These are phyloP conservation scores for Phortica variegata DNA, from an alignment of 1,140 invertebrate species.

Conservation along the genomic window DNA sequence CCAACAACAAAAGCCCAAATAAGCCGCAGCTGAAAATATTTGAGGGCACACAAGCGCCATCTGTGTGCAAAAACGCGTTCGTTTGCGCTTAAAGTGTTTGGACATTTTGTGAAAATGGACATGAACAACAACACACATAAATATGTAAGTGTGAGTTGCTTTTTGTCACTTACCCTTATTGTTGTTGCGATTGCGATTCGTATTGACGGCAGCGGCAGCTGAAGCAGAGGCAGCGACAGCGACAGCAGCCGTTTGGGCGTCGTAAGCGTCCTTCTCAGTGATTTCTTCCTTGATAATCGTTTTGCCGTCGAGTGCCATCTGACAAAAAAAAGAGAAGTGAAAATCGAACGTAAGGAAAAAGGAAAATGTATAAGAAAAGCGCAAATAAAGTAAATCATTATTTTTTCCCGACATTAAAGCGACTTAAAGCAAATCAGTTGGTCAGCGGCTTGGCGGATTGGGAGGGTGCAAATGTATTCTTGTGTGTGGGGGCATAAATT, in stretches of 20 bases:
- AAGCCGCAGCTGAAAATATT: too few species aligned
- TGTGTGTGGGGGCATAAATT: neutral
- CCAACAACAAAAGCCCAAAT: too few species aligned
- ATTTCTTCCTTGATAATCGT: constrained; percentile 57
- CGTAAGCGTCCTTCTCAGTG: constrained; percentile 56
- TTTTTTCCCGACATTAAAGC: neutral
- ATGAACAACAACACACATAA: too few species aligned
- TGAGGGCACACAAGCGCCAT: too few species aligned
- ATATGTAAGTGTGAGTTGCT: too few species aligned
- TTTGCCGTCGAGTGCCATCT: constrained; percentile 57
- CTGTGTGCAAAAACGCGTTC: too few species aligned
- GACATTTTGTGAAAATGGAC: too few species aligned
- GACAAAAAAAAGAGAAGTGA: constrained; percentile 28
- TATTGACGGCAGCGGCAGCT: neutral
- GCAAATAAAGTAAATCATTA: constrained; percentile 7
- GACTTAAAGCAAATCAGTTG: neutral
- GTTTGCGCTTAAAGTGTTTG: too few species aligned
- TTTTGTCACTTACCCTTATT: constrained; percentile 7
- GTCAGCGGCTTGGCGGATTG: neutral
- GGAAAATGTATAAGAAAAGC: constrained; percentile 31
- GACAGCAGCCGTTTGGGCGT: constrained; percentile 31
- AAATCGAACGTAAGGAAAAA: neutral
- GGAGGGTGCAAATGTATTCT: neutral
- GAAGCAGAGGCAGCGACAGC: too few species aligned
- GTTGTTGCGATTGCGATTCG: constrained; percentile 23